Base-by-base conservation (phyloP, 2,797 vertebrate species). In the Spatula clypeata region DNA sequence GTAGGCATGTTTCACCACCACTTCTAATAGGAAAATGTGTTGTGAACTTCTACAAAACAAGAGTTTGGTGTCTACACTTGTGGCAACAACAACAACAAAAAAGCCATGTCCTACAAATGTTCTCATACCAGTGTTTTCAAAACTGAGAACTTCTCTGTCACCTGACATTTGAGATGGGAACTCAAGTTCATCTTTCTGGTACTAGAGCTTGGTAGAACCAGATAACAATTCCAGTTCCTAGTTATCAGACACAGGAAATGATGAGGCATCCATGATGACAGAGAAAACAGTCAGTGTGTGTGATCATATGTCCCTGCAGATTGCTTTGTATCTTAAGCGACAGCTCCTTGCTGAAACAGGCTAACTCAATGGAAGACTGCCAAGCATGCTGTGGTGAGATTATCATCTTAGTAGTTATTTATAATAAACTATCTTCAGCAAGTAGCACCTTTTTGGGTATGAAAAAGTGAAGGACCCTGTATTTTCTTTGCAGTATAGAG, bases 261-360 rank as follows among this genome's bases (percentile, higher is more conserved):
- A 90, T 88, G 96, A 96, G 90, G 95, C 92, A 97, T 97, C 96
- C 94, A 96, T 95, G 94, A 97, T 96, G 94, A 95, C 83, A 94
- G 92, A 93, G 94, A 96, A 88, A 81, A 96, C 83, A 96, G 97
- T 97, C 94, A 96, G 86, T 95, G 95, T 82, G 88, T 95, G 72
- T 91, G 95, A 98, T 97, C 94, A 94, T 96, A 90, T 97, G 94
- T 95, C 97, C 93, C 91, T 93, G 92, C 96, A 97, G 97, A 96
- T 71, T 96, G 96, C 97, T 97, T 94, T 97, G 96, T 90, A 94
- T 96, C 95, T 91, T 89, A 97, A 97, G 95, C 93, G 88, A 97
- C 93, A 98, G 93, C 86, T 92, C 69, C 53, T 96, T 82, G 80
- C 97, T 81, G 86, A 97, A 96, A 94, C 75, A 95, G 94, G 94